A percentile compares a stretch with the other conserved stretches of the same genome.
phyloP scores from a whole-genome alignment of 2,888 invertebrate species.

The Rhaphigaster nebulosa region DNA sequence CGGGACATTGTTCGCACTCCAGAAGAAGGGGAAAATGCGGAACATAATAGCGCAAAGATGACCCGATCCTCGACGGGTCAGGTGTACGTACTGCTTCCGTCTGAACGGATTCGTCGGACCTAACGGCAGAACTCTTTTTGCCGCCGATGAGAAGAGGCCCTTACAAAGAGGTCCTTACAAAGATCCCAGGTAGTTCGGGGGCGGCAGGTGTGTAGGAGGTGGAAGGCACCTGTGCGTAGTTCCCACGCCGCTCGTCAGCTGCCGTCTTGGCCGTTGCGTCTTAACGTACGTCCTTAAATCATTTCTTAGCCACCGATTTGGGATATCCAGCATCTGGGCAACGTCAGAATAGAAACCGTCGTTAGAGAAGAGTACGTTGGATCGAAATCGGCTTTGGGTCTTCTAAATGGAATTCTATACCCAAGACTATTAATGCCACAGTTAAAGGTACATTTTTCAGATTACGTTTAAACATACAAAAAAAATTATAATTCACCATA shows the following conservation, averaged over 20 bases:
- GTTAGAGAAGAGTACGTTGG: background rate
- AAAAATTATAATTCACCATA: too few species aligned
- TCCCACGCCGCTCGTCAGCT: conserved; percentile 12
- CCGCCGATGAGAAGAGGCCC: background rate
- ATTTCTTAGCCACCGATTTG: background rate
- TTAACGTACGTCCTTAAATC: conserved; percentile 18
- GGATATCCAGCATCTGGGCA: background rate
- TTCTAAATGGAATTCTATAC: background rate
- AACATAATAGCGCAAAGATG: background rate
- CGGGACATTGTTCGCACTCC: background rate
- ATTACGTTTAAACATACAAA: too few species aligned
- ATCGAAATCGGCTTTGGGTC: background rate
- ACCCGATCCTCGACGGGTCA: conserved; percentile 11
- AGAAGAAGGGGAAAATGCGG: conserved; percentile 15
- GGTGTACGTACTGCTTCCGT: conserved; percentile 45
- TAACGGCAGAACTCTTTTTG: conserved; percentile 27
- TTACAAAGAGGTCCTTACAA: background rate
- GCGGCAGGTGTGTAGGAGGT: conserved; percentile 15
- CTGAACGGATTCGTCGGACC: conserved; percentile 17
- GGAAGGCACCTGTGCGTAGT: background rate
- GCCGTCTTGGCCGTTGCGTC: conserved; percentile 9
- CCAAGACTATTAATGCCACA: background rate
- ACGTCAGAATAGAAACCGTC: background rate
- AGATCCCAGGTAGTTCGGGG: conserved; percentile 15
- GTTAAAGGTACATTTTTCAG: background rate